These are phyloP conservation scores for Xylocampa areola DNA, from an alignment of 2,888 invertebrate genomes.

Conservation along the genomic window DNA sequence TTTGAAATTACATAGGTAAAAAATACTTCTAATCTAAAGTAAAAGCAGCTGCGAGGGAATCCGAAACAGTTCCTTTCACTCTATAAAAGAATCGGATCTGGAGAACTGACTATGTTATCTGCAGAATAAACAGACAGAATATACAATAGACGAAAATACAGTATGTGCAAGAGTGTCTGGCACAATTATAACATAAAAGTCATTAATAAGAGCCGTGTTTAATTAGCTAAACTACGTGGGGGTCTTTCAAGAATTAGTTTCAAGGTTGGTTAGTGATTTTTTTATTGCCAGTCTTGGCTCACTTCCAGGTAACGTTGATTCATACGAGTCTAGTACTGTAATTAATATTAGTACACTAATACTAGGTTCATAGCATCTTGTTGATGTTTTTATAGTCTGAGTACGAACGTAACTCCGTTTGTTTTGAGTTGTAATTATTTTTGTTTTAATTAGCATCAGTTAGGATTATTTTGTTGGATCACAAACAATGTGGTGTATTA, in stretches of 20 bases:
- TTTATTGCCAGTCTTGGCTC: conserved; percentile 68
- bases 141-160: conserved; percentile 38
- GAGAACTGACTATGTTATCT: background rate
- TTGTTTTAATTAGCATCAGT: background rate
- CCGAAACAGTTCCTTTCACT: too few species aligned
- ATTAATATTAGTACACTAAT: conserved; percentile 45
- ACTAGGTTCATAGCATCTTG: conserved; percentile 16
- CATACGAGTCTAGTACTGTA: conserved; percentile 58
- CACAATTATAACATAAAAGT: conserved; percentile 49
- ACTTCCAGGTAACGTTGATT: conserved; percentile 78
- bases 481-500: background rate
- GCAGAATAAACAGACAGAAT: conserved; percentile 20
- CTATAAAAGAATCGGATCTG: background rate
- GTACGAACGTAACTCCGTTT: conserved; percentile 8
- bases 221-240: conserved; percentile 55
- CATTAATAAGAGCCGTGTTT: conserved; percentile 54
- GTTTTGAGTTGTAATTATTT: conserved; percentile 8
- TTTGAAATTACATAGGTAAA: too few species aligned
- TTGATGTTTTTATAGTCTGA: conserved; percentile 36
- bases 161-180: conserved; percentile 35
- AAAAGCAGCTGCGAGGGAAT: too few species aligned
- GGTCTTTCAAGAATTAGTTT: conserved; percentile 59
- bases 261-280: conserved; percentile 70
- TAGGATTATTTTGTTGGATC: background rate
- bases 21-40: too few species aligned